These are phyloP conservation scores for Numenius arquata DNA, from an alignment of 2,113 vertebrate species.

Conservation along the genomic window DNA sequence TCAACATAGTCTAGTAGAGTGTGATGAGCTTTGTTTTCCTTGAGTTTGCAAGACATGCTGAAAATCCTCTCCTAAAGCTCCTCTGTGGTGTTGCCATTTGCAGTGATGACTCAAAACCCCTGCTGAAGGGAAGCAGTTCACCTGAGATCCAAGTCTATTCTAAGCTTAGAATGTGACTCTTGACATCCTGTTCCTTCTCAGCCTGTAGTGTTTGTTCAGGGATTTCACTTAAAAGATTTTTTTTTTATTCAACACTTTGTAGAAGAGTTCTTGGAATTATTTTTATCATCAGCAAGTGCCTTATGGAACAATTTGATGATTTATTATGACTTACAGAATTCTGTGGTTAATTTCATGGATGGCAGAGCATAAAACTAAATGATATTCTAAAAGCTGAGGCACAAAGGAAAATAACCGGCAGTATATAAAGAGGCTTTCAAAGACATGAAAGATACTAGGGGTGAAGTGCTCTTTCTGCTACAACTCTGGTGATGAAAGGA, in stretches of 20 bases:
- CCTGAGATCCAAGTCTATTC: not conserved
- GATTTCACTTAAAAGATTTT: not conserved
- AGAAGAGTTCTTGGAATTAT: constrained; percentile 5
- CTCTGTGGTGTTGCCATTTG: not conserved
- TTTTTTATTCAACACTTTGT: not conserved
- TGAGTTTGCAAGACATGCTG: not conserved
- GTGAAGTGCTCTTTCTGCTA: not conserved
- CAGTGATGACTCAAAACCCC: not conserved
- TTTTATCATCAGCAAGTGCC: constrained; percentile 7
- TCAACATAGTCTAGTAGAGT: not conserved
- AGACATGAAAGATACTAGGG: not conserved
- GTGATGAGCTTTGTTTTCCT: not conserved
- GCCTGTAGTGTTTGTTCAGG: not conserved
- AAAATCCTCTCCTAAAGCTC: not conserved
- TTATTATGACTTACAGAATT: constrained; percentile 9
- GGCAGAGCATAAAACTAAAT: constrained; percentile 25
- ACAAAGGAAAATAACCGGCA: constrained; percentile 14
- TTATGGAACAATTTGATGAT: constrained; percentile 9
- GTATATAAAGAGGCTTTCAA: not conserved
- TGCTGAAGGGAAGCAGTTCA: not conserved
- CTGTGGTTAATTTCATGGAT: constrained; percentile 54
- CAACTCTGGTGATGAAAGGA: not conserved
- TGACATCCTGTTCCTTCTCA: constrained; percentile 30
- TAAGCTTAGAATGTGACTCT: not conserved
- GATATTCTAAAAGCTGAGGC: not conserved